A percentile compares a stretch with the other conserved stretches of the same genome.
phyloP scores from a whole-genome alignment of 2,113 vertebrate genomes.

The Psittacus erithacus region DNA sequence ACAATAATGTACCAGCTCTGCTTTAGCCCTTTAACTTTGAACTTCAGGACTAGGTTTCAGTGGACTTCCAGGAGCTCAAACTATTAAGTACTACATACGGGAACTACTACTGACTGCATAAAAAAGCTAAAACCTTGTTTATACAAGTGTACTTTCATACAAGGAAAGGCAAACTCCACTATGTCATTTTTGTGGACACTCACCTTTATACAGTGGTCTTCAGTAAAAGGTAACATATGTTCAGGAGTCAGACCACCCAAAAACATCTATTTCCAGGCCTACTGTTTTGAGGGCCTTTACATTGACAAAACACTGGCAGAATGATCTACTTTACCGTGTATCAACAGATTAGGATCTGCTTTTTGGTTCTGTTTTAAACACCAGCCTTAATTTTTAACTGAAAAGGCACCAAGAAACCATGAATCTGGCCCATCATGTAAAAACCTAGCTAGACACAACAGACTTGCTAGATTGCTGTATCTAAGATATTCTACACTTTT shows the following conservation, averaged over 20 bases:
- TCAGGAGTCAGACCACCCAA: neutral
- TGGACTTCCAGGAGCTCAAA: neutral
- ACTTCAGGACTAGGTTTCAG: neutral
- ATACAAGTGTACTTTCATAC: neutral
- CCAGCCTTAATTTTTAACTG: neutral
- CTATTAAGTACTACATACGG: neutral
- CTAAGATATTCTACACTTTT: neutral
- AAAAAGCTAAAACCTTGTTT: neutral
- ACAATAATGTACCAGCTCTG: neutral
- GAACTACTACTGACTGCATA: neutral
- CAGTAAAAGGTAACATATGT: constrained; percentile 10
- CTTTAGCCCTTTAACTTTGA: neutral
- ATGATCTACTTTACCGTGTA: neutral
- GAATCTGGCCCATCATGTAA: neutral
- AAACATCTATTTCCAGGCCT: neutral
- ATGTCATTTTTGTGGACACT: neutral
- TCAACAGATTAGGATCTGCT: neutral
- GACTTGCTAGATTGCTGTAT: neutral
- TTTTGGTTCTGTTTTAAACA: neutral
- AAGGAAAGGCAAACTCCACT: neutral
- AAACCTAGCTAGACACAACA: neutral
- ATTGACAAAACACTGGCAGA: neutral
- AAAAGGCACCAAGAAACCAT: neutral
- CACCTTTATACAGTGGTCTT: neutral
- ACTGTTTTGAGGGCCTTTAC: neutral